Evolutionary conservation across 2,113 vertebrate genomes (phyloP).

Genomic region (Larimichthys crocea): DNA sequence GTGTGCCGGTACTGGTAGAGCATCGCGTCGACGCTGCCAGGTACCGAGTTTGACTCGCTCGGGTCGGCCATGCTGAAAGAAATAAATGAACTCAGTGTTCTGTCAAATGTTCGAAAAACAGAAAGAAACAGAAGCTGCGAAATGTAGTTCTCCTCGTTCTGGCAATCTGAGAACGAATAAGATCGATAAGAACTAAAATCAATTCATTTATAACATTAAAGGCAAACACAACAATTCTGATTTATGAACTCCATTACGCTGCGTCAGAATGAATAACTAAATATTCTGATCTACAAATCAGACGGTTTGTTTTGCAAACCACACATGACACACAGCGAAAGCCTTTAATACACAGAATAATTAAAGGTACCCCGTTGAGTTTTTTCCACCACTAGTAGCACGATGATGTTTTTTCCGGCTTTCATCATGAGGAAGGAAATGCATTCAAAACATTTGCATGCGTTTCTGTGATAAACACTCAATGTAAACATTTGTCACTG

Average conservation of each 20-base stretch:
- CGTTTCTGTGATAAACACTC: background rate
- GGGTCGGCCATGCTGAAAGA: slow-evolving; percentile 40
- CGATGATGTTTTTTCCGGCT: background rate
- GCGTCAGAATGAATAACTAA: background rate
- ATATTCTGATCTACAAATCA: background rate
- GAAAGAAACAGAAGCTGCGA: background rate
- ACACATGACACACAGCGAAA: background rate
- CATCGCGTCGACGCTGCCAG: slow-evolving; percentile 21
- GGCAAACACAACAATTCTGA: background rate
- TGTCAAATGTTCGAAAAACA: slow-evolving; percentile 12
- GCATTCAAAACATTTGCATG: background rate
- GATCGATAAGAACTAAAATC: background rate
- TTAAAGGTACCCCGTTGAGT: background rate
- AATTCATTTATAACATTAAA: background rate
- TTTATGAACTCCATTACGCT: background rate
- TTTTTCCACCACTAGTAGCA: background rate
- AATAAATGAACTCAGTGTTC: slow-evolving; percentile 23
- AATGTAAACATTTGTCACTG: background rate
- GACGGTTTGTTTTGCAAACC: background rate
- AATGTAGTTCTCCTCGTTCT: background rate
- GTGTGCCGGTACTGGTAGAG: slow-evolving; percentile 10
- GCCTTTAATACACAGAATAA: background rate
- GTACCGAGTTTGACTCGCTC: slow-evolving; percentile 11
- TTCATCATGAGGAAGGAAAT: background rate
- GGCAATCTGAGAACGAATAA: background rate